phyloP scores from a whole-genome alignment of 2,888 invertebrate species.

The Diaperis boleti region DNA sequence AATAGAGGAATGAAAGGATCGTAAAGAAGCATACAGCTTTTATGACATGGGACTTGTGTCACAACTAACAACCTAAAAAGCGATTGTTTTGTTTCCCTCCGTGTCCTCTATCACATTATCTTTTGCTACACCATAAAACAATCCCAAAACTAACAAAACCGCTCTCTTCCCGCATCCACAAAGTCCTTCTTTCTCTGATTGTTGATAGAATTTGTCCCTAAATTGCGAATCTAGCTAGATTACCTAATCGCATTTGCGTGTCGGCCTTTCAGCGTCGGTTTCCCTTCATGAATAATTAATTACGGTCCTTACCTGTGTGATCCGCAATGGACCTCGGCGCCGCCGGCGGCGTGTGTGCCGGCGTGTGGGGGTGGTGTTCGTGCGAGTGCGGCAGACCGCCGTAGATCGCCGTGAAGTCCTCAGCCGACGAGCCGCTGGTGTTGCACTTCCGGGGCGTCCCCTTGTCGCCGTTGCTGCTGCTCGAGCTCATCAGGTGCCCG shows the following conservation, averaged over 20 bases:
- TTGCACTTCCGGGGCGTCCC: slow-evolving; percentile 77
- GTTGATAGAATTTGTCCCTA: slow-evolving; percentile 18
- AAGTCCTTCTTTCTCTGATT: slow-evolving; percentile 3
- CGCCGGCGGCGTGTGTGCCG: slow-evolving; percentile 78
- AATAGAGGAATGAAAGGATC: no score
- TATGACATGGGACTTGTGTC: no score
- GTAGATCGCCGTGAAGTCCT: slow-evolving; percentile 90
- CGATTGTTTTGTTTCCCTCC: no score
- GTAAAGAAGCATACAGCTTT: no score
- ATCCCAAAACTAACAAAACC: no score
- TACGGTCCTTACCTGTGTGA: slow-evolving; percentile 62
- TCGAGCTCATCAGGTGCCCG: slow-evolving; percentile 68
- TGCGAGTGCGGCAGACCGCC: slow-evolving; percentile 69
- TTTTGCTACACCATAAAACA: no score
- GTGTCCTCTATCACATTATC: no score
- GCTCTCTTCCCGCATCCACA: background rate
- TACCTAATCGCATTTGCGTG: slow-evolving; percentile 24
- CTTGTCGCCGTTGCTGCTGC: slow-evolving; percentile 65
- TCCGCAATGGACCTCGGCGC: slow-evolving; percentile 64
- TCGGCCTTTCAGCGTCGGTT: slow-evolving; percentile 35
- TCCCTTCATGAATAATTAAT: slow-evolving; percentile 48
- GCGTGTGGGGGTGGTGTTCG: slow-evolving; percentile 72
- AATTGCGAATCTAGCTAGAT: slow-evolving; percentile 19
- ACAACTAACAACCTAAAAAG: no score
- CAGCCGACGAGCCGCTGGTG: slow-evolving; percentile 83